Base-by-base conservation (phyloP, 2,888 invertebrate genomes). In the Diaprepes abbreviatus region DNA sequence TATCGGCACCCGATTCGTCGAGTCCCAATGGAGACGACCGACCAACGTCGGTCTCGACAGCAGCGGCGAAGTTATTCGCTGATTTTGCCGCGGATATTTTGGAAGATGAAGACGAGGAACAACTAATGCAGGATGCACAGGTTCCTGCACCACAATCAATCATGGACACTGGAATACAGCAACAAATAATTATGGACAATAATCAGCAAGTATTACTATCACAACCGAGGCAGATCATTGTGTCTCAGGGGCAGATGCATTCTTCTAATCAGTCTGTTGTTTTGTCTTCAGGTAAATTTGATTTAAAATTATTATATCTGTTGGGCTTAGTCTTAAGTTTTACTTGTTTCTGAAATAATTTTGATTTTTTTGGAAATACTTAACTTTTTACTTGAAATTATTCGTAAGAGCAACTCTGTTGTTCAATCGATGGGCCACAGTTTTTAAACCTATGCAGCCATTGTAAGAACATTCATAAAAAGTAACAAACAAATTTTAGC, bases 31-130 rank as follows among this genome's bases (percentile, higher is more conserved):
- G 86, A 1, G 86, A 88, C 0, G 83, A 88, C 3, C 70, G 70
- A 9, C 70, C 73, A 0, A 57, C 68, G 2, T 89, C 89, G 1
- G 92, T 91, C 0, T 94, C 94, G 0, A 93, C 93, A 63, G 93
- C 93, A 4, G 94, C 94, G 0, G 94, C 94, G 0, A 94, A 94
- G 83, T 84, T 94, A 19, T 94, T 94, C 79, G 94, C 94, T 0
- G 94, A 94, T 24, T 86, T 94, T 54, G 94, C 94, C 0, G 94
- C 94, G 0, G 93, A 93, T 33, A 93, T 93, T 52, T 86, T 94
- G 14, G 93, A 93, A 79, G 94, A 94, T 76, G 94, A 94, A 80
- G 93, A 93, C 16, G 86, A 87, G 58, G 85, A 85, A 58, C 86
- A 86, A 73, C 79, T 84, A 58, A 79, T 85, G 69, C 81, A 82